phyloP scores from a whole-genome alignment of 1,140 invertebrate genomes.

The Heliconius hewitsoni region DNA sequence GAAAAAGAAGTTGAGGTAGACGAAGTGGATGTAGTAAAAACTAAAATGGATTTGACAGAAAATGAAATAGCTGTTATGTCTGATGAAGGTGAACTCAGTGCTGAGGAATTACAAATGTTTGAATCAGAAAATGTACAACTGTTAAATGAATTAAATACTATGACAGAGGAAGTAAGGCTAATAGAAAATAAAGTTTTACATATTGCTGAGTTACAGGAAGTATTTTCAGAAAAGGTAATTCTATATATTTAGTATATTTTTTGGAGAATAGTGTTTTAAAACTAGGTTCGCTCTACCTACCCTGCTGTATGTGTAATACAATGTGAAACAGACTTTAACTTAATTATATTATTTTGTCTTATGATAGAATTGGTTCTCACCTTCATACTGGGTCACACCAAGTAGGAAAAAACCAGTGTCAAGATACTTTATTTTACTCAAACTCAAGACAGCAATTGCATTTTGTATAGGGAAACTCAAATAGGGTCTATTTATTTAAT shows the following conservation, averaged over 20 bases:
- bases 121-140: conserved; percentile 92
- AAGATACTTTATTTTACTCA: no score
- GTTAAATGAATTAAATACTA: conserved; percentile 92
- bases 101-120: conserved; percentile 95
- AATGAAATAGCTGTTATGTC: conserved; percentile 66
- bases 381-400: no score
- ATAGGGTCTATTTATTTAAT: no score
- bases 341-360: not conserved
- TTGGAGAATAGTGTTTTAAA: no score
- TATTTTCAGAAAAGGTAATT: conserved; percentile 96
- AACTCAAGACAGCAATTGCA: no score
- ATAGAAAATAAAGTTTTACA: conserved; percentile 96
- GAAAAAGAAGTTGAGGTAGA: conserved; percentile 49
- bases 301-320: no score
- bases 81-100: conserved; percentile 83
- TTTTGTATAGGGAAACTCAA: no score
- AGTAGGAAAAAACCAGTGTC: no score
- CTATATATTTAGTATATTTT: no score
- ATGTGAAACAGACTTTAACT: not conserved
- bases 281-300: no score
- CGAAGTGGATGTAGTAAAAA: conserved; percentile 57
- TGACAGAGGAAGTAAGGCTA: conserved; percentile 90
- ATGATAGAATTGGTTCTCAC: not conserved
- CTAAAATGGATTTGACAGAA: conserved; percentile 64
- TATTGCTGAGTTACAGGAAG: conserved; percentile 97